These are phyloP conservation scores for Drymonia ruficornis DNA, from an alignment of 2,888 invertebrate genomes.

Conservation along the genomic window DNA sequence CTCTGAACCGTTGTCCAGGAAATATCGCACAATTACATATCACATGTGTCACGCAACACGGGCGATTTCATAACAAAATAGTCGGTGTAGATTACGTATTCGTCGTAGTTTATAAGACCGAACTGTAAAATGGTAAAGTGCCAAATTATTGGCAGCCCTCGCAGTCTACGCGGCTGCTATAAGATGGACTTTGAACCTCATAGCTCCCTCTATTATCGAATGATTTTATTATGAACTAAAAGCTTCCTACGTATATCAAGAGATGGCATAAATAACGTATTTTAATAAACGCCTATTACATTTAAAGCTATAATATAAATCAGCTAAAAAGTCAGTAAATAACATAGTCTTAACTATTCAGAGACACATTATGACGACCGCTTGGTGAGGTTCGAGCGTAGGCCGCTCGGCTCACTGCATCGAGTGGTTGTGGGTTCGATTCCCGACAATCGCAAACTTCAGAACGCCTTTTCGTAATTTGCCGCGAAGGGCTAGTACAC, in stretches of 20 bases:
- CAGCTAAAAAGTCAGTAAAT: no score
- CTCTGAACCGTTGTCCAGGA: conserved; percentile 20
- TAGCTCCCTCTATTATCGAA: background rate
- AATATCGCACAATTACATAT: conserved; percentile 13
- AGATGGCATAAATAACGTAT: background rate
- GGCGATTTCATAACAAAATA: conserved; percentile 2
- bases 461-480: no score
- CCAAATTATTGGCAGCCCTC: background rate
- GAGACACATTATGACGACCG: no score
- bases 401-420: no score
- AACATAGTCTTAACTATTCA: no score
- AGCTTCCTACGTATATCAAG: background rate
- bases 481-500: no score
- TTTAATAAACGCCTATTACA: no score
- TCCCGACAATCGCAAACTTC: no score
- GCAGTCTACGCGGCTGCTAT: no score
- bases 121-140: background rate
- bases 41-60: background rate
- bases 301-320: no score
- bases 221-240: background rate
- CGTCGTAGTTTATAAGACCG: background rate
- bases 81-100: background rate
- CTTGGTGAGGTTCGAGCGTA: no score
- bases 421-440: no score
- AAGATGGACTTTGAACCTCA: background rate